Base-by-base conservation (phyloP, 2,797 vertebrate genomes). In the Phoxinus dragarum region DNA sequence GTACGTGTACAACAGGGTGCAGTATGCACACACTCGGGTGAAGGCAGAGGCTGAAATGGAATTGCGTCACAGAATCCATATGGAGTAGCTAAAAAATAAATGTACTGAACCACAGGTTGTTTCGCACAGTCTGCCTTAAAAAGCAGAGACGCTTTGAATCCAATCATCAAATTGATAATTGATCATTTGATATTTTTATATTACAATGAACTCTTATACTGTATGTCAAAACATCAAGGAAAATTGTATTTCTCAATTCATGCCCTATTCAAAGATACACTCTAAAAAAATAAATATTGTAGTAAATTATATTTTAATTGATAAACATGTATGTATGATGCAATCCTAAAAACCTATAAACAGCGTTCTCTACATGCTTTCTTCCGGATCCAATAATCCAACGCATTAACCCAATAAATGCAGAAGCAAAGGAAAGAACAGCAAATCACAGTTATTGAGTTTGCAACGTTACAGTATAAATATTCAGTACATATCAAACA, bases 1-100 rank as follows among this genome's bases (percentile, higher is more conserved):
- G 16, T 42, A 72, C 34, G 72, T 61, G 59, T 77, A 49, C 17
- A 79, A 83, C 82, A 82, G 87, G 80, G 3, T 10, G 10, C 56
- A 59, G 23, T n/a, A n/a, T 4, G 78, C 84, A 74, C 84, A 79
- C 78, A 86, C 86, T 87, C 82, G 2, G 4, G n/a, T 71, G 56
- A 84, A 83, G 68, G 67, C 47, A 8, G 31, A 27, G 31, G 6
- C 47, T 56, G 42, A 86, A 54, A 64, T 34, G 31, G 36, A 6
- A 42, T 19, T 67, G 16, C 19, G 36, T 74, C 75, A 82, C 42
- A 19, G 79, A 59, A 72, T 56, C 44, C 56, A 61, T 56, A 83
- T 77, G 31, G 36, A n/a, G 19, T 1, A 5, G n/a, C 19, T 34
- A 6, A 61, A 61, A 66, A 52, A 66, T n/a, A n/a, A 42, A 4